Base-by-base conservation (phyloP, 2,113 vertebrate genomes). In the Thunnus maccoyii region DNA sequence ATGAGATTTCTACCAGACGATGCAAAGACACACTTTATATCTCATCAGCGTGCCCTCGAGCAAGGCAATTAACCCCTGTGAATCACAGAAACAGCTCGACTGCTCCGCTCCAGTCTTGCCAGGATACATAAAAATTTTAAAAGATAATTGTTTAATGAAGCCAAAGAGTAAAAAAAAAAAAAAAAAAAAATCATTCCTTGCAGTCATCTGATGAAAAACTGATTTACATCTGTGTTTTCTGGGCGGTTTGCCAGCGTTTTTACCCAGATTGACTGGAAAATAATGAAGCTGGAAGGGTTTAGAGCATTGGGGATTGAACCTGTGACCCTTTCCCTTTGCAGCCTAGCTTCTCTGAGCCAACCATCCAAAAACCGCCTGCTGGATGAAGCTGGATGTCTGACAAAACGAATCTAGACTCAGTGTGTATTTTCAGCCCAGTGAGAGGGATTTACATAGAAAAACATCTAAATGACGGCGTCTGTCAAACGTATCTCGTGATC, bases 371-470 rank as follows among this genome's bases (percentile, higher is more conserved):
- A 20, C 2, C 1, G 41, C 36, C 47, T 17, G 50, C 0, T 15
- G 69, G 70, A 64, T 30, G 66, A 58, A 55, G 25, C 50, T 22
- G 48, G 17, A 46, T 16, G 7, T 66, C 10, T 41, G 58, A 27
- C 41, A 22, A 22, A 22, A 22, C 22, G 22, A 22, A 22, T 22
- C 22, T 22, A 22, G 22, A 22, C 22, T 22, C 22, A 22, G 22
- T 22, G 22, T 22, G 22, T 52, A 2, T 25, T 22, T 17, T 3
- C 71, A 52, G 46, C 46, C 46, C 64, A 18, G 66, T 2, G 3
- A 78, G 51, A 20, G 3, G 50, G 67, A 56, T 71, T 79, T 71
- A 78, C 76, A 78, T 18, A 63, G 8, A 32, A 27, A 22, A 12
- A 8, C 1, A 36, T 63, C 76, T 48, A 56, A 56, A 71, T 36